Conservation (phyloP, 2,113 vertebrate genomes). For the Carassius carassius region DNA sequence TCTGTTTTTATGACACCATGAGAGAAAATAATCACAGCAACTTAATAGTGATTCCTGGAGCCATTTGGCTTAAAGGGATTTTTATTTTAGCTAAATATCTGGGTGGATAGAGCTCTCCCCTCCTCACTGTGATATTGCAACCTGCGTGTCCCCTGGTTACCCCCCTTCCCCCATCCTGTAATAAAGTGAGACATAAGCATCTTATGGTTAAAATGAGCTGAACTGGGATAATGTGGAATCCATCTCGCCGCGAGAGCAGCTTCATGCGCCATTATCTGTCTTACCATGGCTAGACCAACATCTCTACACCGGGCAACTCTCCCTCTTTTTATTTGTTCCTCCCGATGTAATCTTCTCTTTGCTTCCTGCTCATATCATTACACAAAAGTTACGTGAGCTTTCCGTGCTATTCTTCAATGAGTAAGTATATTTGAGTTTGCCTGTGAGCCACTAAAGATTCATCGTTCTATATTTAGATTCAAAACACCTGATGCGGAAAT, state of each 20-base stretch:
- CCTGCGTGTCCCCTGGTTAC: not conserved
- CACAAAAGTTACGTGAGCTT: not conserved
- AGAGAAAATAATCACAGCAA: not conserved
- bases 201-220: conserved; percentile 55
- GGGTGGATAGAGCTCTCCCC: not conserved
- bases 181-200: conserved; percentile 51
- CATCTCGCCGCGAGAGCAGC: conserved; percentile 33
- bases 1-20: conserved; percentile 7
- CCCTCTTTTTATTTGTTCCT: conserved; percentile 3
- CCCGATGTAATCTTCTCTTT: conserved; percentile 1
- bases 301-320: not conserved
- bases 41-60: not conserved
- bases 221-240: conserved; percentile 50
- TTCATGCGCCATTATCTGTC: conserved; percentile 48
- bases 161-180: conserved; percentile 11
- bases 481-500: conserved; percentile 49
- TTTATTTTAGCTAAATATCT: not conserved
- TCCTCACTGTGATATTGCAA: conserved; percentile 28
- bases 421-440: conserved; percentile 7
- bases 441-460: conserved; percentile 9
- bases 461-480: conserved; percentile 43
- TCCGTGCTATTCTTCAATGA: not conserved
- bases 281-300: conserved; percentile 7
- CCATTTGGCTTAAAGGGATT: not conserved
- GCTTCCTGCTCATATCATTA: conserved; percentile 22